Base-by-base conservation (phyloP, 2,888 invertebrate species). In the Galerucella calmariensis region DNA sequence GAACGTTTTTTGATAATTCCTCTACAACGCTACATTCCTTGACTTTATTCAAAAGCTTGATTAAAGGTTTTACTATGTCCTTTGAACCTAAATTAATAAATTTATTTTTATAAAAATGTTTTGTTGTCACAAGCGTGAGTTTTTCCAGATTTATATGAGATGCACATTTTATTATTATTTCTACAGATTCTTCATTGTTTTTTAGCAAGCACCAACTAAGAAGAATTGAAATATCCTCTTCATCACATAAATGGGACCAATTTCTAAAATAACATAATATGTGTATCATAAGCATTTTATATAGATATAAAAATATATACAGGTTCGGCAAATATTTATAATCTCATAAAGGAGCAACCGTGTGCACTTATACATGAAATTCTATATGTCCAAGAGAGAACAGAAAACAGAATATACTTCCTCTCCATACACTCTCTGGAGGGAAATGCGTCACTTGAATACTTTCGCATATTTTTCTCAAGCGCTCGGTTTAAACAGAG, bases 101-200 rank as follows among this genome's bases (percentile, higher is more conserved):
- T 11, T 83, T 83, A 67, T 84, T 78, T 67, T 81, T 73, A 71
- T 84, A 75, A 75, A 86, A 86, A 80, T 84, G 82, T 67, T 82
- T 78, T 1, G 79, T 78, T 48, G 82, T 76, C 12, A 82, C 78
- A 9, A 80, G 69, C 4, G 77, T 74, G 58, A 87, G 77, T 61
- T 83, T 79, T 6, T 78, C 70, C 1, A 80, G 56, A 48, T 73
- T 63, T 67, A 87, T 79, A 51, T 76, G 75, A n/a, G 80, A 76
- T 9, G 84, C 83, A 73, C 86, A 86, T 80, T 85, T 84, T 20
- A 86, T 59, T 35, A 83, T 79, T 6, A 87, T 35, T 65, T 81
- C 67, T 70, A 79, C 82, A 0, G 81, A 75, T 68, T 82, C 68
- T 3, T 67, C 44, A 20, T 81, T 78, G 53, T 81, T 80, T 11